These are phyloP conservation scores for Poeciliopsis prolifica DNA, from an alignment of 2,113 vertebrate species.

Conservation along the genomic window DNA sequence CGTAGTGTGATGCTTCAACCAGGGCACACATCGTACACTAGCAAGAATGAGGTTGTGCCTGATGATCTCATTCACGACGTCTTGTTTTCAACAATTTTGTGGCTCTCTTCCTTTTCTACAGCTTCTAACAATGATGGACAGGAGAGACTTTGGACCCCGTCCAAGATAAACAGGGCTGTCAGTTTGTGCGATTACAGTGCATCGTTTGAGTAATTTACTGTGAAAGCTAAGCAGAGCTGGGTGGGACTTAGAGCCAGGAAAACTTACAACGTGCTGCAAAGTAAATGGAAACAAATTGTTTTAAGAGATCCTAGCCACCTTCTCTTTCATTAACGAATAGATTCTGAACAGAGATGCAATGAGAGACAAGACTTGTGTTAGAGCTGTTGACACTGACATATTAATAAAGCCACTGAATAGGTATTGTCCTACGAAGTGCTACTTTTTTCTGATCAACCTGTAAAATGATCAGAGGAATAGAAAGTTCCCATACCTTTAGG, in stretches of 20 bases:
- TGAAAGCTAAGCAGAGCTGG: constrained; percentile 42
- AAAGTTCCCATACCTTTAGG: no score
- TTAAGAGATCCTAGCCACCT: constrained; percentile 35
- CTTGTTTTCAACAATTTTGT: constrained; percentile 34
- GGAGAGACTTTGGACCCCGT: constrained; percentile 22
- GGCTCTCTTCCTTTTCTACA: constrained; percentile 19
- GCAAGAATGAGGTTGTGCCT: background rate
- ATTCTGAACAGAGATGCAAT: constrained; percentile 54
- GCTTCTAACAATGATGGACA: constrained; percentile 34
- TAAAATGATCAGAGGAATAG: background rate
- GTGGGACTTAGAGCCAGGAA: constrained; percentile 45
- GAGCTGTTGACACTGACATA: constrained; percentile 55
- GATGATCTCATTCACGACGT: constrained; percentile 13
- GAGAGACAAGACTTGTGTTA: constrained; percentile 27
- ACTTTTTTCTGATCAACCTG: constrained; percentile 19
- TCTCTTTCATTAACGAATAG: constrained; percentile 51
- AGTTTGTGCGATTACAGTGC: constrained; percentile 48
- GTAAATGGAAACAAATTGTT: constrained; percentile 43
- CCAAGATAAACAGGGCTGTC: constrained; percentile 65
- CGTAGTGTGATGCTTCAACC: constrained; percentile 15
- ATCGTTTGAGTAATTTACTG: constrained; percentile 45
- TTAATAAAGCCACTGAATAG: constrained; percentile 40
- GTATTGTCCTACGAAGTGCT: constrained; percentile 41
- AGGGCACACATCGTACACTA: background rate
- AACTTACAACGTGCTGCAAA: constrained; percentile 25